These are phyloP conservation scores for Scomber japonicus DNA, from an alignment of 2,113 vertebrate species.

Conservation along the genomic window DNA sequence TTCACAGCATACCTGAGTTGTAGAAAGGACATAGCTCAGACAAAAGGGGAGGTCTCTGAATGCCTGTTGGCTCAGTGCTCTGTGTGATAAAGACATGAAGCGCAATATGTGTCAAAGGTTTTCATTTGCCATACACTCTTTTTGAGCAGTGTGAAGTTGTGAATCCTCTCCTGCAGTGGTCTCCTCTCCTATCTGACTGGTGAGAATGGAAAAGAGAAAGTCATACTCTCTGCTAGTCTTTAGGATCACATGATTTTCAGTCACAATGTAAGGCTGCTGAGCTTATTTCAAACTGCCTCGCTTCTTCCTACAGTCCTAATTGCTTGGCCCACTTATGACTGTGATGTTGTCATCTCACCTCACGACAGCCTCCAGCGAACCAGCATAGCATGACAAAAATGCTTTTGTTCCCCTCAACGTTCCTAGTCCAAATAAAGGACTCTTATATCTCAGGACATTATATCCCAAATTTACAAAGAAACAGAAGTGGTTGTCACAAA, in stretches of 20 bases:
- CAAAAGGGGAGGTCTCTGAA: slow-evolving; percentile 50
- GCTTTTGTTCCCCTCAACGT: background rate
- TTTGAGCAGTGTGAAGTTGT: slow-evolving; percentile 23
- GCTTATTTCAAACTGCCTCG: slow-evolving; percentile 57
- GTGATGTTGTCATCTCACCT: slow-evolving; percentile 58
- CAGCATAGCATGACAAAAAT: slow-evolving; percentile 39
- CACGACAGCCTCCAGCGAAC: slow-evolving; percentile 39
- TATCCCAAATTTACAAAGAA: slow-evolving; percentile 37
- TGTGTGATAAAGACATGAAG: slow-evolving; percentile 62
- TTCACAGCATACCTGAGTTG: slow-evolving; percentile 41
- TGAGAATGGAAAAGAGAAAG: slow-evolving; percentile 21
- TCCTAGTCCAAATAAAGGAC: slow-evolving; percentile 32
- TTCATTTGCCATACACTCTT: slow-evolving; percentile 34
- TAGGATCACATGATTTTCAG: slow-evolving; percentile 41
- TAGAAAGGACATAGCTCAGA: slow-evolving; percentile 53
- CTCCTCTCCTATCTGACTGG: slow-evolving; percentile 21
- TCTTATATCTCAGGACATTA: slow-evolving; percentile 11
- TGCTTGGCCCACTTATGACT: slow-evolving; percentile 66
- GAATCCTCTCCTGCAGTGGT: slow-evolving; percentile 47
- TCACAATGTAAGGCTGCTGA: slow-evolving; percentile 32
- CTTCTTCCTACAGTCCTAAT: slow-evolving; percentile 60
- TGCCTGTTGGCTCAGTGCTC: slow-evolving; percentile 50
- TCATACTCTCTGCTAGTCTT: slow-evolving; percentile 37
- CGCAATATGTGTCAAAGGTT: slow-evolving; percentile 45
- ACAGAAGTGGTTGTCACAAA: slow-evolving; percentile 42